These are phyloP conservation scores for Drosophila tropicalis DNA, from an alignment of 1,140 invertebrate genomes.

Conservation along the genomic window DNA sequence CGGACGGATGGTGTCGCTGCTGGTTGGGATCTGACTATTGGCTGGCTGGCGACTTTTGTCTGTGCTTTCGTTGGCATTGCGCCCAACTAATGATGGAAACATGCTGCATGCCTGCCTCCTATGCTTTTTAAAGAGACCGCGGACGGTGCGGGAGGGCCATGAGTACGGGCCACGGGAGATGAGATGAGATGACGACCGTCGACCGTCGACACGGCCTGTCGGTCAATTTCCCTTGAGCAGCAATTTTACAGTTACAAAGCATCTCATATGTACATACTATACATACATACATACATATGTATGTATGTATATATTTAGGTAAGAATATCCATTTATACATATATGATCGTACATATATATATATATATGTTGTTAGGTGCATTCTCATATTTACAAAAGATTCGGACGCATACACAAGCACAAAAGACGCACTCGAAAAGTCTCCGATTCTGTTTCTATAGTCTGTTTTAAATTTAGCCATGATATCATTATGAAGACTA, in stretches of 20 bases:
- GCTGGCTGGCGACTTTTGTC: slow-evolving; percentile 68
- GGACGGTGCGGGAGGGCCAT: slow-evolving; percentile 54
- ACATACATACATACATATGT: slow-evolving; percentile 36
- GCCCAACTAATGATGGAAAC: slow-evolving; percentile 75
- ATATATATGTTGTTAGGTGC: slow-evolving; percentile 37
- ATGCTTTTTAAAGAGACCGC: slow-evolving; percentile 22
- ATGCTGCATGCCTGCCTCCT: slow-evolving; percentile 53
- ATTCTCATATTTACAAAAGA: slow-evolving; percentile 27
- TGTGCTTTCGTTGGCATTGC: slow-evolving; percentile 71
- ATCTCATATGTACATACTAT: slow-evolving; percentile 52
- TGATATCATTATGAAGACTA: slow-evolving; percentile 46
- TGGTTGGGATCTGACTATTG: slow-evolving; percentile 45
- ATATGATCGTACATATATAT: slow-evolving; percentile 7
- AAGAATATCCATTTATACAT: background rate
- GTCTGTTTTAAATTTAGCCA: slow-evolving; percentile 62
- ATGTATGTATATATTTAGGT: slow-evolving; percentile 1
- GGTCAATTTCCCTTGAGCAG: slow-evolving; percentile 55
- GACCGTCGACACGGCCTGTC: slow-evolving; percentile 48
- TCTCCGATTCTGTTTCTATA: slow-evolving; percentile 48
- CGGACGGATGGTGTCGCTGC: slow-evolving; percentile 48
- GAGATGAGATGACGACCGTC: slow-evolving; percentile 19
- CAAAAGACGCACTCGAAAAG: slow-evolving; percentile 58
- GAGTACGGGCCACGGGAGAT: slow-evolving; percentile 37
- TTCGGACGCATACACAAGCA: slow-evolving; percentile 44
- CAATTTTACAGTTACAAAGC: slow-evolving; percentile 48